Evolutionary conservation across 2,888 invertebrate genomes (phyloP), one percentile per base, ranked within the genome.

Genomic region (Antitype chi): DNA sequence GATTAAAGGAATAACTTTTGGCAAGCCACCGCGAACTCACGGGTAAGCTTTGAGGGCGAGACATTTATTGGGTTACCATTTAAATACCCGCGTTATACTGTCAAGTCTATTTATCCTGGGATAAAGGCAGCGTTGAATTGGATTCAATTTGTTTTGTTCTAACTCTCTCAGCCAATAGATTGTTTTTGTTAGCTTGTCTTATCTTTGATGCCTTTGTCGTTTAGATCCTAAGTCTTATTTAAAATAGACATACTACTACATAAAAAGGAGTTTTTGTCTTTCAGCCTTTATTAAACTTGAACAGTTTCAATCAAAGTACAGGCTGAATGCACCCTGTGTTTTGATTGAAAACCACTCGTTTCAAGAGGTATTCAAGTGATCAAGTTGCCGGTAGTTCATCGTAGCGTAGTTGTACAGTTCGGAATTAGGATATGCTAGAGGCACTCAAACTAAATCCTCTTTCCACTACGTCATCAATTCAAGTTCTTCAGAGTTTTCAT

Each of bases 1-100:
- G 78, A 87, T 85, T 86, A 80, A 69, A 75, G 70, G 52, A 70
- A 67, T 80, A 81, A 76, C 55, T 80, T 82, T 77, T 74, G 76
- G 71, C 64, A 71, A 76, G 76, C 47, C 60, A 57, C 55, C 62
- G 70, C 60, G 23, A 43, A 57, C 38, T 52, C 63, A 67, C 15
- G 62, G 67, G 62, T 69, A 68, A 72, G 77, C 70, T 52, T 52
- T 43, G 57, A 66, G 47, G 55, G 43, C 25, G 62, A 72, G 74
- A 75, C 69, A 57, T 74, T 82, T 82, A 79, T 82, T 82, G 71
- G 57, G 43, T 80, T 67, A 68, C 67, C n/a, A 68, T 82, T 78
- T 70, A 76, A 83, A 73, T 64, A 79, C 67, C 55, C 60, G 52
- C 69, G 52, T 53, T 47, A 53, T 77, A 72, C 62, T 57, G 71